Percentiles rank a stretch among this genome's conserved stretches.
These are phyloP conservation scores for Cheilosia soror DNA, from an alignment of 2,888 invertebrate genomes.

Conservation along the genomic window DNA sequence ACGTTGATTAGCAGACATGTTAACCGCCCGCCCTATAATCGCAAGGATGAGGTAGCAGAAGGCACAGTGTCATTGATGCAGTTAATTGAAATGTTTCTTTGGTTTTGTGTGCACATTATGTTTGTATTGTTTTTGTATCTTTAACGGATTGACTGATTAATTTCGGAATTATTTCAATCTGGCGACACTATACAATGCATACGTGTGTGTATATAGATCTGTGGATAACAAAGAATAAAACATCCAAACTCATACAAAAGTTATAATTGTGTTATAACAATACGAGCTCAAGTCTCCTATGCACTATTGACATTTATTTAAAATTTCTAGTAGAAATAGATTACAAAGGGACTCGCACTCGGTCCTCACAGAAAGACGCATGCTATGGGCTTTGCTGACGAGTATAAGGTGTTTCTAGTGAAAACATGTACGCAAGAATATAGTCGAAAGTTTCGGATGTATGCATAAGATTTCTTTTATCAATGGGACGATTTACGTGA, in stretches of 20 bases:
- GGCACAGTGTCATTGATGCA: slow-evolving; percentile 38
- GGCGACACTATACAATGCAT: background rate
- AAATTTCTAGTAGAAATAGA: background rate
- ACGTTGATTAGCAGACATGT: slow-evolving; percentile 1
- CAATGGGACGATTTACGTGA: background rate
- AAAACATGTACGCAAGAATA: background rate
- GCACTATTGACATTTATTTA: background rate
- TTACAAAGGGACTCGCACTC: background rate
- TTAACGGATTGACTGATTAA: background rate
- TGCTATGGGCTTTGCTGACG: background rate
- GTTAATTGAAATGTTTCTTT: slow-evolving; percentile 69
- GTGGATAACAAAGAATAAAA: background rate
- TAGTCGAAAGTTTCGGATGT: background rate
- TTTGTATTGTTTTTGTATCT: slow-evolving; percentile 12
- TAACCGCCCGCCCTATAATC: background rate
- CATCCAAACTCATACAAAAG: background rate
- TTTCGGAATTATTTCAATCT: background rate
- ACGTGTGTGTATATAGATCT: background rate
- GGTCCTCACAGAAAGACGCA: background rate
- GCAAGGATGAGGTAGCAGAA: background rate
- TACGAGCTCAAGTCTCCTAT: background rate
- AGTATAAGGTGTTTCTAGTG: background rate
- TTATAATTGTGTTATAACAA: background rate
- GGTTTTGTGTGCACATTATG: slow-evolving; percentile 38
- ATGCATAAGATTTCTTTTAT: background rate